Evolutionary conservation across 2,888 invertebrate genomes (phyloP).

Genomic region (Herminia tarsipennalis): DNA sequence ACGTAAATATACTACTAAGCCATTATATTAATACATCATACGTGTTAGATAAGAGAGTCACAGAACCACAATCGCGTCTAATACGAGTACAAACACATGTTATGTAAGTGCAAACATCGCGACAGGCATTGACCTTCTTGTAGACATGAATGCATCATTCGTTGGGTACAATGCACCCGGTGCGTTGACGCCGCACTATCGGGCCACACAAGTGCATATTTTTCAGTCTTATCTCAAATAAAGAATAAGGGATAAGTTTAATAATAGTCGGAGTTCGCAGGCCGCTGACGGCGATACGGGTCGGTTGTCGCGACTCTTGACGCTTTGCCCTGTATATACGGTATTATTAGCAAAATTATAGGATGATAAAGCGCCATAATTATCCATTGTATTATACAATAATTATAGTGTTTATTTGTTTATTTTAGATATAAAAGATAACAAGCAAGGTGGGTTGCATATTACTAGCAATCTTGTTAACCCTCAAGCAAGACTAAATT

Average conservation of each 20-base stretch:
- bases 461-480: too few species aligned
- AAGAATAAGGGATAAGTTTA: conserved; percentile 57
- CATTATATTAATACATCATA: conserved; percentile 16
- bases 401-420: too few species aligned
- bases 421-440: too few species aligned
- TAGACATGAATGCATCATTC: conserved; percentile 78
- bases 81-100: conserved; percentile 67
- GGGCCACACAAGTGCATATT: conserved; percentile 74
- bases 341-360: too few species aligned
- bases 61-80: conserved; percentile 63
- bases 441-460: too few species aligned
- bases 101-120: conserved; percentile 72
- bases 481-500: too few species aligned
- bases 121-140: conserved; percentile 77
- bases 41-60: conserved; percentile 56
- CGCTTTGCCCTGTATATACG: conserved; percentile 23
- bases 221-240: conserved; percentile 63
- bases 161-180: conserved; percentile 73
- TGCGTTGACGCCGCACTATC: conserved; percentile 69
- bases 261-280: conserved; percentile 43
- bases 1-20: conserved; percentile 17
- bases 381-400: too few species aligned
- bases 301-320: conserved; percentile 27
- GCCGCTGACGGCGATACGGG: conserved; percentile 31
- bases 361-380: too few species aligned